Evolutionary conservation across 2,888 invertebrate species (phyloP), one percentile per base, ranked within the genome.

Genomic region (Tenthredo amoena): DNA sequence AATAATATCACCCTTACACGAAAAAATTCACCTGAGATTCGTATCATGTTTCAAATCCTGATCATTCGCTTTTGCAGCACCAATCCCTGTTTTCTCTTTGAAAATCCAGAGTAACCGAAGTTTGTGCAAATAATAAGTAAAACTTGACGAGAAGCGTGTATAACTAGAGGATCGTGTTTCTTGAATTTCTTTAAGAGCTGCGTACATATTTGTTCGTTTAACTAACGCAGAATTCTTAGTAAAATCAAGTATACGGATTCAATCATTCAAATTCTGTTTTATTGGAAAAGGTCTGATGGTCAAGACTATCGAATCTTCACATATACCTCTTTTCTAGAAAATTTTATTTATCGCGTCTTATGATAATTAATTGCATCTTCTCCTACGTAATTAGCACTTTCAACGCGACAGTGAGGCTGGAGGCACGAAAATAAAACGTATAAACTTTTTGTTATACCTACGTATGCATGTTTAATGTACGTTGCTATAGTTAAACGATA

Each of bases 21-120:
- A 6, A 77, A 50, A 77, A 55, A 55, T 77, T 77, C 34, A 18
- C 50, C 47, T 18, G 55, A 77, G 50, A 77, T 77, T 55, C 55
- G 55, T 77, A 77, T 77, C 77, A 26, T 55, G 15, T 77, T 77
- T 77, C 77, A 55, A 50, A 77, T 50, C 31, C 43, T 40, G 43
- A 21, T 50, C 34, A 6, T 50, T 50, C n/a, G 50, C 50, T 50
- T 77, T 10, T 77, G 47, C 34, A 4, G 1, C 26, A 26, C 26
- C 26, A 76, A 76, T 47, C 26, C 43, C 21, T 47, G 6, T 47
- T 26, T 12, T 47, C 31, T 47, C 31, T 76, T 31, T 47, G 12
- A 21, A 47, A 12, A 76, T 10, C 43, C 76, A 47, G 6, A 21
- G 10, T 12, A 7, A 47, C n/a, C 31, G 9, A 26, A 15, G 10